Conservation (phyloP, 2,797 vertebrate species). For the Ctenopoma kingsleyae region DNA sequence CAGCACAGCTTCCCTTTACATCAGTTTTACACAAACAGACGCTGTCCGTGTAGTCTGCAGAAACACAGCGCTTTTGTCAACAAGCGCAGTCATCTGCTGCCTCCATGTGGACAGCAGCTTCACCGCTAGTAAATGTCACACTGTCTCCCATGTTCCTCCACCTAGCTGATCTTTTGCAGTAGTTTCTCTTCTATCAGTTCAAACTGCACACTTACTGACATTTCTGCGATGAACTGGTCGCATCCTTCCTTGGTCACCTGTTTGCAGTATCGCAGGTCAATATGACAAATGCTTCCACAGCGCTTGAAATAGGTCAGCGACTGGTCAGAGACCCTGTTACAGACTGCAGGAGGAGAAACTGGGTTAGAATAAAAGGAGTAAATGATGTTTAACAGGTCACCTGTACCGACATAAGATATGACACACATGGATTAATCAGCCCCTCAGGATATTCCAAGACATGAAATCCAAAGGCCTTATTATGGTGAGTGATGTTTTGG, state of each 20-base stretch:
- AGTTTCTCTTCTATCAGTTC: conserved; percentile 95
- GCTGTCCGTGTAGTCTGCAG: conserved; percentile 21
- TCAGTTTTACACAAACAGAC: conserved; percentile 22
- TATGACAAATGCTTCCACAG: conserved; percentile 95
- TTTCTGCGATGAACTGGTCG: conserved; percentile 95
- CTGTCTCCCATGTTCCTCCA: neutral
- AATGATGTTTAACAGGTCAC: conserved; percentile 33
- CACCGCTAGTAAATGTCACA: conserved; percentile 18
- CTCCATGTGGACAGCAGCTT: conserved; percentile 66
- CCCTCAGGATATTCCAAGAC: conserved; percentile 3
- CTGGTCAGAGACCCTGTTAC: conserved; percentile 96
- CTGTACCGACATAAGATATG: conserved; percentile 31
- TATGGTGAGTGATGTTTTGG: conserved; percentile 10
- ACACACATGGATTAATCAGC: conserved; percentile 40
- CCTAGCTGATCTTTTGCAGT: conserved; percentile 95
- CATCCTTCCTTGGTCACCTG: conserved; percentile 96
- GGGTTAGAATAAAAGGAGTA: conserved; percentile 36
- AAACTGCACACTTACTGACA: conserved; percentile 97
- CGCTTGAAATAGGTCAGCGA: conserved; percentile 98
- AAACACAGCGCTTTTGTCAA: neutral
- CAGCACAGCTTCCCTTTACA: conserved; percentile 59
- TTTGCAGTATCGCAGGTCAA: conserved; percentile 97
- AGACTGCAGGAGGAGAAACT: conserved; percentile 83
- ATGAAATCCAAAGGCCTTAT: conserved; percentile 20
- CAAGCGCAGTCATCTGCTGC: conserved; percentile 63